Evolutionary conservation across 2,797 vertebrate genomes (phyloP).

Genomic region (Centropyge bicolor): DNA sequence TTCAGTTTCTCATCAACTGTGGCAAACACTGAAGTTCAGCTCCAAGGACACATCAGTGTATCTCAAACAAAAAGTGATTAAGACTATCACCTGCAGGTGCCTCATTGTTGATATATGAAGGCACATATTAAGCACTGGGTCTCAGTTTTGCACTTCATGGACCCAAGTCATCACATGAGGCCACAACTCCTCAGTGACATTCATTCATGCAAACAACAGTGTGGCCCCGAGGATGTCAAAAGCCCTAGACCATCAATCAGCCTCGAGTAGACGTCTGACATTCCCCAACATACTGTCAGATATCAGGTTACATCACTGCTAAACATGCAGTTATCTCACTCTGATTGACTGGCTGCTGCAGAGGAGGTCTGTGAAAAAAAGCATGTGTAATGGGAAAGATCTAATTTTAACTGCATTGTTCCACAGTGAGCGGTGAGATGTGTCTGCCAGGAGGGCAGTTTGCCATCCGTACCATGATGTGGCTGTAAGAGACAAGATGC

Average conservation of each 20-base stretch:
- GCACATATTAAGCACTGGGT: neutral
- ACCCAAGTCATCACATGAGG: conserved; percentile 30
- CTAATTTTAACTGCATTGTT: conserved; percentile 79
- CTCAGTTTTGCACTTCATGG: conserved; percentile 7
- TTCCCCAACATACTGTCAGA: conserved; percentile 81
- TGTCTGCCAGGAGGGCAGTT: conserved; percentile 46
- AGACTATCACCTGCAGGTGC: neutral
- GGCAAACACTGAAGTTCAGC: neutral
- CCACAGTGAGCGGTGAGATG: conserved; percentile 44
- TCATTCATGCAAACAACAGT: conserved; percentile 50
- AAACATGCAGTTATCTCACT: conserved; percentile 72
- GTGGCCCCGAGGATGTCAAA: conserved; percentile 49
- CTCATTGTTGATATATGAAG: neutral
- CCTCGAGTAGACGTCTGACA: conserved; percentile 77
- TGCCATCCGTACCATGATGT: conserved; percentile 39
- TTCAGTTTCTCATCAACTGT: conserved; percentile 17
- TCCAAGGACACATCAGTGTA: conserved; percentile 6
- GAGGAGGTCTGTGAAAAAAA: conserved; percentile 60
- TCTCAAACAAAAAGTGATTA: conserved; percentile 9
- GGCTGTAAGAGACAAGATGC: neutral
- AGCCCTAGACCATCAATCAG: conserved; percentile 52
- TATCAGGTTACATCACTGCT: conserved; percentile 81
- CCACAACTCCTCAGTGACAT: conserved; percentile 11
- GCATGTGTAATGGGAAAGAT: conserved; percentile 63
- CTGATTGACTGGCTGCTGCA: conserved; percentile 44